phyloP scores from a whole-genome alignment of 1,140 invertebrate genomes.

The Paramacrobiotus metropolitanus region DNA sequence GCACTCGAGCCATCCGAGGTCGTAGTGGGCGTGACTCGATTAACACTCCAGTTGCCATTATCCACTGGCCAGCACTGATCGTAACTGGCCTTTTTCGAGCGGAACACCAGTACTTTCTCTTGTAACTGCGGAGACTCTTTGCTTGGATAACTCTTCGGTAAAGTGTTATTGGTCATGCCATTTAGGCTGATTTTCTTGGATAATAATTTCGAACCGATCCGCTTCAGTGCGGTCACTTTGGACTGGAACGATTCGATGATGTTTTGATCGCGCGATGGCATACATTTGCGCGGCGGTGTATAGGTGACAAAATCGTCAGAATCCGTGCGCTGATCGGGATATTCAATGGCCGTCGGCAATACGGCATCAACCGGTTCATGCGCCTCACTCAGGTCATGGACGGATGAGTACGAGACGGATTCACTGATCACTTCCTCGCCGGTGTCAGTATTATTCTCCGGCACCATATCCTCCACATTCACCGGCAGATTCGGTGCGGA shows the following conservation, averaged over 20 bases:
- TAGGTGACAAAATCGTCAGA: neutral
- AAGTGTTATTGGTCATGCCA: neutral
- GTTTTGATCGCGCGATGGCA: neutral
- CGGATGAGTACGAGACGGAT: no score
- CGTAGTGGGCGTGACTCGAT: neutral
- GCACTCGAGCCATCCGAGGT: neutral
- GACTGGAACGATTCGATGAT: neutral
- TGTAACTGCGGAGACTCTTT: neutral
- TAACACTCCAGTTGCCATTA: constrained; percentile 1
- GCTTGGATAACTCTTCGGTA: neutral
- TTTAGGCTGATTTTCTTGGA: neutral
- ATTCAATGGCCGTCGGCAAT: no score
- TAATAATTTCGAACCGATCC: constrained; percentile 1
- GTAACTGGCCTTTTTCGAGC: neutral
- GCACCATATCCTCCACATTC: neutral
- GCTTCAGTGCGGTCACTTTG: neutral
- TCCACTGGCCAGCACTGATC: constrained; percentile 1
- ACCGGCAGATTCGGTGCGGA: neutral
- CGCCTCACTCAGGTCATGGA: no score
- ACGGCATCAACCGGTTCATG: no score
- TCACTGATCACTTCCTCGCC: neutral
- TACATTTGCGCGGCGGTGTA: constrained; percentile 1
- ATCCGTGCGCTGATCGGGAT: neutral
- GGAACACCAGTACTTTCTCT: neutral
- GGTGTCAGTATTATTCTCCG: neutral